Evolutionary conservation across 1,140 invertebrate genomes (phyloP), one percentile per base, ranked within the genome.

Genomic region (Lepidostoma basale): DNA sequence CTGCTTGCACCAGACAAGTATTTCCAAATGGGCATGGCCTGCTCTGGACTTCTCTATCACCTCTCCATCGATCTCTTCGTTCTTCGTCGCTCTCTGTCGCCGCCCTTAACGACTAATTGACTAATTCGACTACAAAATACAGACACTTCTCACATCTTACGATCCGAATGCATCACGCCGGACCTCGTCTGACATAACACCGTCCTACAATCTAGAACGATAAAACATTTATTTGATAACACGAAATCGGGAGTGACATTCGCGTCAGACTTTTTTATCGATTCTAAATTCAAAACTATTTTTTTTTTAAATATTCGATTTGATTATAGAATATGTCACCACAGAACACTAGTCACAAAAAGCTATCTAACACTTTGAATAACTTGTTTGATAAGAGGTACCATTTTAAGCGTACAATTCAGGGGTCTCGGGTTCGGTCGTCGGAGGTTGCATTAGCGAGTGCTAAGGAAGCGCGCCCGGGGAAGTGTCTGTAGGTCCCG

Each of bases 81-180:
- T n/a, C n/a, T n/a, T n/a, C n/a, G n/a, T n/a, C n/a, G n/a, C n/a
- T n/a, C n/a, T n/a, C n/a, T n/a, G n/a, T n/a, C n/a, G n/a, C n/a
- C n/a, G n/a, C n/a, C n/a, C n/a, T n/a, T 22, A 28, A 18, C 52
- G 26, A 14, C 28, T 56, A 56, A 56, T 56, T 56, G 52, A 56
- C 52, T 36, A 56, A 56, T 56, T 56, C 36, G n/a, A n/a, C 28
- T 9, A 5, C 23, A 49, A 10, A 10, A 20, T 56, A 14, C 1
- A 36, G 10, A 56, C 52, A 56, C 52, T 33, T 56, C n/a, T 56
- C 52, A 56, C 52, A 56, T 56, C 2, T 36, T 56, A 33, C 12
- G 12, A 33, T 56, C 36, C 16, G 22, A 49, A 36, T 36, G 14
- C 10, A 22, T 12, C 28, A 16, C 2, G 28, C 33, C 33, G 33